A percentile compares a stretch with the other conserved stretches of the same genome.
These are phyloP conservation scores for Sorex araneus DNA, from an alignment of 2,113 vertebrate species.

Conservation along the genomic window DNA sequence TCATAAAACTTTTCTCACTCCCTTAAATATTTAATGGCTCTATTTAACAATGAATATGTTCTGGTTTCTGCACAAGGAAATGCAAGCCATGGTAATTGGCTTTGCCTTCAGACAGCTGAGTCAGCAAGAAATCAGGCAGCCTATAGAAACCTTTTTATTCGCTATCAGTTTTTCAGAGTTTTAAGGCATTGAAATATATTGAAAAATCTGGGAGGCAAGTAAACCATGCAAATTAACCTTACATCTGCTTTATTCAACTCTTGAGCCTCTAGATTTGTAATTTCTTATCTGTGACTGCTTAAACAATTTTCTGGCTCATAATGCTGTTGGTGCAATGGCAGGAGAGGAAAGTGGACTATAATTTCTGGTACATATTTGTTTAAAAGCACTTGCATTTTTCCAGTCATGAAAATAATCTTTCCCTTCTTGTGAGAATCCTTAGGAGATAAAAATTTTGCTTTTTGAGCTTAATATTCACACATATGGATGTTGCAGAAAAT, in stretches of 20 bases:
- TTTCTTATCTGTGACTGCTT: slow-evolving; percentile 72
- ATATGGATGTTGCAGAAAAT: slow-evolving; percentile 9
- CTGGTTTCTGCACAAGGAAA: slow-evolving; percentile 77
- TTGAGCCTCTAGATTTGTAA: slow-evolving; percentile 72
- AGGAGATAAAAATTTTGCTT: slow-evolving; percentile 50
- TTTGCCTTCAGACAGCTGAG: slow-evolving; percentile 76
- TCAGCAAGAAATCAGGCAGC: slow-evolving; percentile 72
- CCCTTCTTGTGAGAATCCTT: slow-evolving; percentile 21
- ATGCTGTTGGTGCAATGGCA: slow-evolving; percentile 60
- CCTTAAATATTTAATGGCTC: slow-evolving; percentile 80
- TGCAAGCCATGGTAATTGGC: slow-evolving; percentile 70
- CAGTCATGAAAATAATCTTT: slow-evolving; percentile 54
- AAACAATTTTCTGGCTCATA: slow-evolving; percentile 81
- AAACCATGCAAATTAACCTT: slow-evolving; percentile 78
- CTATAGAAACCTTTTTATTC: slow-evolving; percentile 74
- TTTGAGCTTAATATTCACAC: slow-evolving; percentile 34
- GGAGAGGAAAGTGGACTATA: slow-evolving; percentile 56
- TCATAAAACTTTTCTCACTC: slow-evolving; percentile 67
- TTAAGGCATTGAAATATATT: slow-evolving; percentile 71
- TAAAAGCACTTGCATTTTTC: slow-evolving; percentile 73
- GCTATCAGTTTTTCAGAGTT: slow-evolving; percentile 78
- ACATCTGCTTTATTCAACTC: slow-evolving; percentile 62
- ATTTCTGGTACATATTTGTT: slow-evolving; percentile 67
- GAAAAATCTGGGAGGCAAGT: slow-evolving; percentile 67
- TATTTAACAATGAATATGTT: slow-evolving; percentile 81